Base-by-base conservation (phyloP, 1,140 invertebrate species). In the Drosophila insularis region DNA sequence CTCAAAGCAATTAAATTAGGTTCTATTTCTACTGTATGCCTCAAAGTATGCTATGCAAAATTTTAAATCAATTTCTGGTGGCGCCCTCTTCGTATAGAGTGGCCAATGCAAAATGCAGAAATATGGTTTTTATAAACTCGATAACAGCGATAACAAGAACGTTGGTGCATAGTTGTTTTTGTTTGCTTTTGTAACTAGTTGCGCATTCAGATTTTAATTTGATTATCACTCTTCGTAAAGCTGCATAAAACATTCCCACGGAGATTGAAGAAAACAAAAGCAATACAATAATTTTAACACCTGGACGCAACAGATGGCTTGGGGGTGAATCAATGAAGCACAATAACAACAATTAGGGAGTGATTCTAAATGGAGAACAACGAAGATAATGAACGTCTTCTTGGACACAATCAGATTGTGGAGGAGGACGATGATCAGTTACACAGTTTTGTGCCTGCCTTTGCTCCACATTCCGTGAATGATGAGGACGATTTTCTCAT, bases 371-470 rank as follows among this genome's bases (percentile, higher is more conserved):
- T 76, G 73, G 35, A 66, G 32, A 32, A 31, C 7, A 59, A 14
- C 21, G 61, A 61, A 14, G 73, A 76, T 55, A 69, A 60, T n/a
- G 65, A 32, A 13, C 32, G 65, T 13, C 65, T 76, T 17, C 23
- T 59, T 55, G 35, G n/a, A 7, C 31, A 19, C 8, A 11, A 19
- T 19, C 8, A 31, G 1, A 7, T 37, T 37, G 31, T 1, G 19
- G 19, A 35, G 7, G 35, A 70, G 8, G 50, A 72, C 0, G 81
- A 86, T 19, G 74, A 81, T 1, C 53, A 63, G 5, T 61, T 78
- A 11, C 37, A 65, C 5, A 63, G 64, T 2, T 90, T 89, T 61
- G 69, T 90, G 23, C 82, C 90, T 31, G 90, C 90, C 8, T 84
- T 90, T 27, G 65, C 0, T 63, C 79, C 4, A 46, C 64, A 21